A percentile compares a stretch with the other conserved stretches of the same genome.
These are phyloP conservation scores for Psittacula cyanocephala DNA, from an alignment of 2,113 vertebrate species.

Conservation along the genomic window DNA sequence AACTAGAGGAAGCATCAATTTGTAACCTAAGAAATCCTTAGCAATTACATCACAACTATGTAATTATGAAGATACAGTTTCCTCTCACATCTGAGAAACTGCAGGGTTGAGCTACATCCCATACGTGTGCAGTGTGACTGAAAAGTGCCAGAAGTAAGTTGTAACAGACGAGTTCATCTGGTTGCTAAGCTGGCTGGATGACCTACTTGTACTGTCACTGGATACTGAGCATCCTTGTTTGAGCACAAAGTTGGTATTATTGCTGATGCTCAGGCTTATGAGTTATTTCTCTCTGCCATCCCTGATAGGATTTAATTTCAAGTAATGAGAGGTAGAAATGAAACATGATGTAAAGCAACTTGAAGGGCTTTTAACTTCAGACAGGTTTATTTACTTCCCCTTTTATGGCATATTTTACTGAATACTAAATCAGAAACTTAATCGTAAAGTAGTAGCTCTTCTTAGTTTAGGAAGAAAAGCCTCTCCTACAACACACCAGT, in stretches of 20 bases:
- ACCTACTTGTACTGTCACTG: background rate
- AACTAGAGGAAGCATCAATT: constrained; percentile 8
- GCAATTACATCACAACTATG: background rate
- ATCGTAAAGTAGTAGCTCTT: background rate
- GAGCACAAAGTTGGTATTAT: constrained; percentile 17
- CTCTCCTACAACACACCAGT: background rate
- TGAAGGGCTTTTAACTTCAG: constrained; percentile 1
- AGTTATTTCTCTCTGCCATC: background rate
- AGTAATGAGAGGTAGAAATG: constrained; percentile 33
- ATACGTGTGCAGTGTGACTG: rapidly evolving
- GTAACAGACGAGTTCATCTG: background rate
- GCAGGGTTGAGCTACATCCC: background rate
- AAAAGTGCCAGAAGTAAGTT: background rate
- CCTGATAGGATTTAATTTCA: constrained; percentile 15
- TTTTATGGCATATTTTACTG: background rate
- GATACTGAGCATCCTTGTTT: background rate
- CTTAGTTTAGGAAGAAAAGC: background rate
- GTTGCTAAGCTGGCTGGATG: background rate
- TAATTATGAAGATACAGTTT: background rate
- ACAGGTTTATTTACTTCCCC: background rate
- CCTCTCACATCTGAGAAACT: background rate
- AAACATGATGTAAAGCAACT: constrained; percentile 6
- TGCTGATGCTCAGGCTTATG: background rate
- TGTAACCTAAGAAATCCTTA: constrained; percentile 25
- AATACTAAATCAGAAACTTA: background rate